Conservation (phyloP, 2,888 invertebrate genomes). For the Chymomyza caudatula region DNA sequence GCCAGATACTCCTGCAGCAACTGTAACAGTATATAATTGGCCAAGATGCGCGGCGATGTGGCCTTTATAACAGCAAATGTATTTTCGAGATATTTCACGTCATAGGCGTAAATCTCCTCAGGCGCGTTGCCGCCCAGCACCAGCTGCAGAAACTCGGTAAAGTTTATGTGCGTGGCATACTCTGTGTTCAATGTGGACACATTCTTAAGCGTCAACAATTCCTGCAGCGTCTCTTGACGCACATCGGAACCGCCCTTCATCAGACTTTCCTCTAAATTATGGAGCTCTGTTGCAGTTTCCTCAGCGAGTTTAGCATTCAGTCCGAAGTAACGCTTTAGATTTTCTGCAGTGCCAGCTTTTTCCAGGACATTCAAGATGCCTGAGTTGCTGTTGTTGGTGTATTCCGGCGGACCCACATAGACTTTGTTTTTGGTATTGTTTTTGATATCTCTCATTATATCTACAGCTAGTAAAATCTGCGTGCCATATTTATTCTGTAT, state of each 20-base stretch:
- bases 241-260: constrained; percentile 19
- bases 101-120: constrained; percentile 58
- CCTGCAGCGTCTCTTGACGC: constrained; percentile 32
- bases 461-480: constrained; percentile 60
- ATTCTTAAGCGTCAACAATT: constrained; percentile 38
- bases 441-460: constrained; percentile 58
- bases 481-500: constrained; percentile 66
- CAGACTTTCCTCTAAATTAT: constrained; percentile 48
- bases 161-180: constrained; percentile 52
- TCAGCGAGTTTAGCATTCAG: constrained; percentile 40
- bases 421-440: constrained; percentile 55
- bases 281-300: constrained; percentile 44
- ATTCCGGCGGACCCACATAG: constrained; percentile 57
- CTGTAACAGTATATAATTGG: constrained; percentile 69
- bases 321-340: constrained; percentile 51
- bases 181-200: constrained; percentile 46
- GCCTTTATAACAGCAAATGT: constrained; percentile 38
- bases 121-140: constrained; percentile 64
- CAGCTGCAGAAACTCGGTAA: constrained; percentile 57
- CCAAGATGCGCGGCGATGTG: constrained; percentile 40
- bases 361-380: constrained; percentile 27
- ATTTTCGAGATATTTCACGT: constrained; percentile 49
- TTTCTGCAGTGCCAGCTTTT: constrained; percentile 11
- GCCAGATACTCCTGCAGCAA: constrained; percentile 58
- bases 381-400: neutral